Evolutionary conservation across 2,113 vertebrate species (phyloP).

Genomic region (Gila orcuttii): DNA sequence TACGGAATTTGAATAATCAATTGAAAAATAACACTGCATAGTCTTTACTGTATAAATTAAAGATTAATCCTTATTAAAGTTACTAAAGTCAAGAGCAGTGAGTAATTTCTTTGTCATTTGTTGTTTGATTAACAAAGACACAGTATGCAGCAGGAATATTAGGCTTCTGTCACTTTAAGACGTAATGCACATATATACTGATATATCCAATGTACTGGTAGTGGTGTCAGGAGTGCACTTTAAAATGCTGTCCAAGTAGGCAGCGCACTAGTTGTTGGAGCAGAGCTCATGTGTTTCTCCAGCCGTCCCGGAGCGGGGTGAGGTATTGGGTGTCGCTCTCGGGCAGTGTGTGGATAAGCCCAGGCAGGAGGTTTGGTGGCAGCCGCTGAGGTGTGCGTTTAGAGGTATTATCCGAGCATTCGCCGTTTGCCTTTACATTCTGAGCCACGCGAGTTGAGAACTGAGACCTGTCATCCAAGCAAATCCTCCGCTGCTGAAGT

Average conservation of each 20-base stretch:
- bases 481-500: constrained; percentile 55
- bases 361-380: constrained; percentile 22
- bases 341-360: neutral
- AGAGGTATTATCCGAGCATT: constrained; percentile 35
- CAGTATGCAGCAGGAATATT: too few relatives aligned
- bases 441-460: constrained; percentile 15
- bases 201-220: too few relatives aligned
- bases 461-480: constrained; percentile 23
- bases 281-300: neutral
- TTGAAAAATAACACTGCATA: too few relatives aligned
- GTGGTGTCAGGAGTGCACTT: neutral
- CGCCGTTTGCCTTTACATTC: constrained; percentile 42
- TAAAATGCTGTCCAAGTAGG: neutral
- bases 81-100: too few relatives aligned
- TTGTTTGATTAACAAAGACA: too few relatives aligned
- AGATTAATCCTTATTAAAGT: too few relatives aligned
- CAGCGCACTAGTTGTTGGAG: neutral
- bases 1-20: too few relatives aligned
- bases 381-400: constrained; percentile 39
- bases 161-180: too few relatives aligned
- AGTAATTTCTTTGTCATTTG: too few relatives aligned
- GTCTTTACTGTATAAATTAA: too few relatives aligned
- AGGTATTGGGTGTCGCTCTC: neutral
- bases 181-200: too few relatives aligned
- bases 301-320: neutral